Percentiles rank a stretch among this genome's conserved stretches.
Conservation (phyloP, 2,888 invertebrate species). For the Lepidochrysops patricia region DNA sequence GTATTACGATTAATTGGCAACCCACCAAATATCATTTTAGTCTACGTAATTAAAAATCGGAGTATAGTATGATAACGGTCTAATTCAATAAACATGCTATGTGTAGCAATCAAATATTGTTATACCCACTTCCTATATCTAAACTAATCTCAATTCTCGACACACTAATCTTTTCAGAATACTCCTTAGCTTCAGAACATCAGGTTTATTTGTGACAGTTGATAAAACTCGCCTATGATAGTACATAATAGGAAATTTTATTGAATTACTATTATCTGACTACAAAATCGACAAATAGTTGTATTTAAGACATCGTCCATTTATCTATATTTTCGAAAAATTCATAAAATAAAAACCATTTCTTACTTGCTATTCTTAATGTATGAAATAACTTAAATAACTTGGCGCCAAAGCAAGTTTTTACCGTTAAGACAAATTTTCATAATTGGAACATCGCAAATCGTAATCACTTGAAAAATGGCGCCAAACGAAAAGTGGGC, state of each 20-base stretch:
- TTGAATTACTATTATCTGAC: background rate
- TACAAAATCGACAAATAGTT: too few species aligned
- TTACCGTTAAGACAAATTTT: background rate
- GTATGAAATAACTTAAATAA: background rate
- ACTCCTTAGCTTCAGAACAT: constrained; percentile 22
- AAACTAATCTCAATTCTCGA: background rate
- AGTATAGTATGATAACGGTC: too few species aligned
- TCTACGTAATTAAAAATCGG: too few species aligned
- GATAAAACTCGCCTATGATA: constrained; percentile 15
- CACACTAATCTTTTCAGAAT: background rate
- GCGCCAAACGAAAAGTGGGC: constrained; percentile 21
- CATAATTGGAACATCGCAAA: background rate
- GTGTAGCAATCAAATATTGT: background rate
- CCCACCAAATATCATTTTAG: too few species aligned
- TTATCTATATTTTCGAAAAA: too few species aligned
- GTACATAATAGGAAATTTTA: constrained; percentile 8
- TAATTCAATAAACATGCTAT: too few species aligned
- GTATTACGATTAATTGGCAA: too few species aligned
- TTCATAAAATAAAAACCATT: background rate
- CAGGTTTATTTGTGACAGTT: constrained; percentile 24
- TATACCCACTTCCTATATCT: background rate
- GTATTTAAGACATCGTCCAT: too few species aligned
- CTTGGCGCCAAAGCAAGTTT: background rate
- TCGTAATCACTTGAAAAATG: background rate
- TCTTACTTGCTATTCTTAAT: background rate